These are phyloP conservation scores for Passer montanus DNA, from an alignment of 2,113 vertebrate genomes.

Conservation along the genomic window DNA sequence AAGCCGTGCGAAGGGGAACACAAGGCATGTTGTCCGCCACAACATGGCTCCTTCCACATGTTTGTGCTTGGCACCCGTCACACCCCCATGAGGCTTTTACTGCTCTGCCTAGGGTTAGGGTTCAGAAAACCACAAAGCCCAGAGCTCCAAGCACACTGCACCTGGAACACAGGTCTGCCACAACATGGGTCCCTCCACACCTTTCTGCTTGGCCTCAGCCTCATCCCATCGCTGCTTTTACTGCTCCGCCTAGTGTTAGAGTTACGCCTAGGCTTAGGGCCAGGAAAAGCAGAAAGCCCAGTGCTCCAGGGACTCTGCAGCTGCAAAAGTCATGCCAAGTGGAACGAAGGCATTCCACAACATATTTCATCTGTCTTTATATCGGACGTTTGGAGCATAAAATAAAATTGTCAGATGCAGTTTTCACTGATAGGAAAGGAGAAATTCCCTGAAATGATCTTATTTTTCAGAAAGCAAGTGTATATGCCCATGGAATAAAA, in stretches of 20 bases:
- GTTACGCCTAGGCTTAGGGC: background rate
- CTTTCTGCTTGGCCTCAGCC: background rate
- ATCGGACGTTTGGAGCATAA: background rate
- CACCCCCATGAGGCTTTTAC: accelerated
- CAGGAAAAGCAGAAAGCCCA: background rate
- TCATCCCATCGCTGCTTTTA: background rate
- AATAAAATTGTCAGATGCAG: background rate
- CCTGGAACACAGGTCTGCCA: background rate
- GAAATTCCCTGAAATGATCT: background rate
- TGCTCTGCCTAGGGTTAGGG: too few relatives aligned
- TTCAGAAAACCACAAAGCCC: background rate
- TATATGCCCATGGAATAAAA: background rate
- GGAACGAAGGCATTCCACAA: too few relatives aligned
- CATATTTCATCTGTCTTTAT: background rate
- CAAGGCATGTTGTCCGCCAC: accelerated
- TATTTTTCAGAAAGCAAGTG: background rate
- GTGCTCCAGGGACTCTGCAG: background rate
- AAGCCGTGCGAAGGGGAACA: too few relatives aligned
- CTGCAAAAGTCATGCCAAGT: too few relatives aligned
- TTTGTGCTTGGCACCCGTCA: background rate
- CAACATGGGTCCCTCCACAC: background rate
- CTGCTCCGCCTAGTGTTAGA: background rate
- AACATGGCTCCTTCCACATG: background rate
- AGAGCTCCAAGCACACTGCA: background rate
- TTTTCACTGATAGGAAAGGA: background rate